Evolutionary conservation across 2,888 invertebrate genomes (phyloP).

Genomic region (Diarsia brunnea): DNA sequence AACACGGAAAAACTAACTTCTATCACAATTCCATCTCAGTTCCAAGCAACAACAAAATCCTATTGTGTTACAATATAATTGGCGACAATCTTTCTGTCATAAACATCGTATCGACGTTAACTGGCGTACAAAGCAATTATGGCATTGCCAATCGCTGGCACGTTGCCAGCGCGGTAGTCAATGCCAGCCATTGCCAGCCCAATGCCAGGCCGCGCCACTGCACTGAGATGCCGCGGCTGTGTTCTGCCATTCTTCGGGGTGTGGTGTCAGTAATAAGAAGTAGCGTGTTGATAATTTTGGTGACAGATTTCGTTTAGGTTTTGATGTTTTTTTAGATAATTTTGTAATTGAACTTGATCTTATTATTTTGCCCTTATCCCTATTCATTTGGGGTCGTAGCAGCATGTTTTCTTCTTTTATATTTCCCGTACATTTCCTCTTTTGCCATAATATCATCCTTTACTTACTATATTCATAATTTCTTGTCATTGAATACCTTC

Average conservation of each 20-base stretch:
- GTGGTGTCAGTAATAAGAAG: not conserved
- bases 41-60: conserved; percentile 15
- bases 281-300: not conserved
- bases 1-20: not conserved
- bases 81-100: conserved; percentile 49
- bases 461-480: no score
- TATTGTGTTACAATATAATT: conserved; percentile 39
- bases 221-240: conserved; percentile 61
- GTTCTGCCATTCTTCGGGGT: conserved; percentile 53
- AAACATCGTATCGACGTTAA: conserved; percentile 53
- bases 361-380: no score
- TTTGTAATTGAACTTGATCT: no score
- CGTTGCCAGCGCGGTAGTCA: conserved; percentile 67
- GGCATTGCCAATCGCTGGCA: conserved; percentile 71
- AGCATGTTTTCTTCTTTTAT: no score
- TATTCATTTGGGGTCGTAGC: no score
- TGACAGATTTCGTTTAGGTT: not conserved
- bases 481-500: no score
- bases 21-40: not conserved
- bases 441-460: no score
- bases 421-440: no score
- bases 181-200: conserved; percentile 69
- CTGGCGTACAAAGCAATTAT: conserved; percentile 73
- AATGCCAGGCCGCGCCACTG: conserved; percentile 61
- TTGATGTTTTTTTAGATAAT: not conserved